Conservation (phyloP, 2,797 vertebrate genomes). For the Okamejei kenojei region DNA sequence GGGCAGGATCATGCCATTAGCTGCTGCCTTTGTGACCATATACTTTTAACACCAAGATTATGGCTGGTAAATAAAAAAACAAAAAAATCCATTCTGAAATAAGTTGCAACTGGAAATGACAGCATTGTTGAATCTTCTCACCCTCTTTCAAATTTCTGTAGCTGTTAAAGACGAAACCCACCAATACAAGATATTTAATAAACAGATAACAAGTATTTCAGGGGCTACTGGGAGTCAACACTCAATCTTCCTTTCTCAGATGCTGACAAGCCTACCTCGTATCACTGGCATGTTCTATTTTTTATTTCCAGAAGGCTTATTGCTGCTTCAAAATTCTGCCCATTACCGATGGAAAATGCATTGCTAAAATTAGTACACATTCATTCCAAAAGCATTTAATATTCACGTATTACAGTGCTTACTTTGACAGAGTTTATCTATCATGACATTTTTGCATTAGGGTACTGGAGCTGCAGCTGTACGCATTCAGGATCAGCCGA, state of each 20-base stretch:
- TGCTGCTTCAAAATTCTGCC: neutral
- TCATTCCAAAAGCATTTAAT: neutral
- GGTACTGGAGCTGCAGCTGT: too few species aligned
- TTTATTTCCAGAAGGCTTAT: neutral
- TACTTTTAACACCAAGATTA: neutral
- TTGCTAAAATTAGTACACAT: neutral
- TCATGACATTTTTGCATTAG: neutral
- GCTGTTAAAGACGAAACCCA: neutral
- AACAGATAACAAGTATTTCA: neutral
- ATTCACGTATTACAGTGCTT: neutral
- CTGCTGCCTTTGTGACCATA: neutral
- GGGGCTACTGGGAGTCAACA: neutral
- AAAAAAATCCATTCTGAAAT: neutral
- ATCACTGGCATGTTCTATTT: conserved; percentile 9
- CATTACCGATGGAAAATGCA: neutral
- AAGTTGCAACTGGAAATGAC: neutral
- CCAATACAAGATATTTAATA: neutral
- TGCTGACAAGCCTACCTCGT: neutral
- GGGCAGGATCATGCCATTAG: neutral
- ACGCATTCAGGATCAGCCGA: too few species aligned
- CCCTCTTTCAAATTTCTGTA: neutral
- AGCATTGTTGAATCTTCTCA: neutral
- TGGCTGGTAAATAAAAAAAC: neutral
- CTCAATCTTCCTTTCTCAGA: neutral
- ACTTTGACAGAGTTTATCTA: neutral